A percentile compares a stretch with the other conserved stretches of the same genome.
Conservation (phyloP, 2,113 vertebrate genomes). For the Speoplatyrhinus poulsoni region DNA sequence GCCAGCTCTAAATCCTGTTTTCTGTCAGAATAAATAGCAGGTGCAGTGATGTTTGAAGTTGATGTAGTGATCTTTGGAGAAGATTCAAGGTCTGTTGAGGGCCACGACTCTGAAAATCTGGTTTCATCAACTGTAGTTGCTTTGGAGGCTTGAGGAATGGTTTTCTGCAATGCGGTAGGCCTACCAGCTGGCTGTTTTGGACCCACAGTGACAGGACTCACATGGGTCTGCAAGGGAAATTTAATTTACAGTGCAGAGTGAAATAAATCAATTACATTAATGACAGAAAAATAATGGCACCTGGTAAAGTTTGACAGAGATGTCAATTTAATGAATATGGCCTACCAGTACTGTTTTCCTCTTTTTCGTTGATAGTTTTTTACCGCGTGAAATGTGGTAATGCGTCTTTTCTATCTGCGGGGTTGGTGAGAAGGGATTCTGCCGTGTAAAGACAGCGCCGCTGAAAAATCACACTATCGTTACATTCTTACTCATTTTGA, state of each 20-base stretch:
- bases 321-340: background rate
- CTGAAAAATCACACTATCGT: conserved; percentile 40
- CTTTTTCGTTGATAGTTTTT: conserved; percentile 60
- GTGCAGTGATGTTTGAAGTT: conserved; percentile 35
- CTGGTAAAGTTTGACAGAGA: no score
- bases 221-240: conserved; percentile 50
- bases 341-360: conserved; percentile 54
- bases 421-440: conserved; percentile 63
- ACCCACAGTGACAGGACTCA: conserved; percentile 52
- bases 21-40: conserved; percentile 14
- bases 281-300: no score
- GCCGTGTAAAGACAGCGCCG: conserved; percentile 65
- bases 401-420: conserved; percentile 40
- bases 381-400: conserved; percentile 60
- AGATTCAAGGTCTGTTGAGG: conserved; percentile 67
- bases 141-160: background rate
- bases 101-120: conserved; percentile 71
- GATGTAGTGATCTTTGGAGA: conserved; percentile 27
- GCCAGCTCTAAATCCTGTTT: conserved; percentile 75
- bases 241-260: background rate
- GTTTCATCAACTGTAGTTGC: background rate
- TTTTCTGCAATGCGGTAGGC: conserved; percentile 16
- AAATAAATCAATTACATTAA: no score
- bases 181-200: conserved; percentile 27
- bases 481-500: background rate